Conservation (phyloP, 2,888 invertebrate species). For the Caenorhabditis japonica region DNA sequence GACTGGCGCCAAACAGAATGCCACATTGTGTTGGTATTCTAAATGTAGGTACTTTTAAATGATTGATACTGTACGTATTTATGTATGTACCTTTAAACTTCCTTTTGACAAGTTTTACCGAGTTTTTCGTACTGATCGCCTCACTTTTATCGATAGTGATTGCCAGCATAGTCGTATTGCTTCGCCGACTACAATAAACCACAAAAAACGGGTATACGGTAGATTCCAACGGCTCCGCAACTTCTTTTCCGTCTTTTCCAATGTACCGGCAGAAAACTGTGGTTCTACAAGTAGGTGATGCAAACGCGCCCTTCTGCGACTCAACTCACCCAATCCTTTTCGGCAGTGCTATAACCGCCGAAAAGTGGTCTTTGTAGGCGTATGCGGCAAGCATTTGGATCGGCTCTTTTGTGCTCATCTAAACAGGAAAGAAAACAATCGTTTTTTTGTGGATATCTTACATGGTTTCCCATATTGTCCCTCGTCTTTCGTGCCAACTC, state of each 20-base stretch:
- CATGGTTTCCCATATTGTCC: conserved; percentile 14
- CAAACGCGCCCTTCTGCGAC: too few species aligned
- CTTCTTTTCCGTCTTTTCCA: conserved; percentile 30
- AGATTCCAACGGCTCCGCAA: conserved; percentile 24
- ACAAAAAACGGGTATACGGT: conserved; percentile 42
- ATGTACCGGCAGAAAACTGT: conserved; percentile 38
- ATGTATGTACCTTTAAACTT: conserved; percentile 32
- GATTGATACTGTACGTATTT: not conserved
- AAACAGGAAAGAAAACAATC: not conserved
- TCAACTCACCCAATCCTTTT: conserved; percentile 24
- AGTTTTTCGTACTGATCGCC: conserved; percentile 14
- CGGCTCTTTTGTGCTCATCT: conserved; percentile 5
- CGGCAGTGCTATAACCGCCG: conserved; percentile 16
- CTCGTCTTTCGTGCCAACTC: conserved; percentile 6
- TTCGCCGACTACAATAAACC: conserved; percentile 43
- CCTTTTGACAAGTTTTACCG: conserved; percentile 15
- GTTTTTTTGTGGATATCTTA: too few species aligned
- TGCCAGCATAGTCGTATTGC: conserved; percentile 11
- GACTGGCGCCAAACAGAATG: conserved; percentile 46
- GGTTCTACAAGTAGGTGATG: conserved; percentile 1
- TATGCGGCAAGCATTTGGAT: conserved; percentile 36
- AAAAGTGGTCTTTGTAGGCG: conserved; percentile 47
- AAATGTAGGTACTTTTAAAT: not conserved
- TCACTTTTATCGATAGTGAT: conserved; percentile 21
- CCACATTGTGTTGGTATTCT: conserved; percentile 43